phyloP scores from a whole-genome alignment of 2,113 vertebrate species.

The Ivindomyrus marchei region DNA sequence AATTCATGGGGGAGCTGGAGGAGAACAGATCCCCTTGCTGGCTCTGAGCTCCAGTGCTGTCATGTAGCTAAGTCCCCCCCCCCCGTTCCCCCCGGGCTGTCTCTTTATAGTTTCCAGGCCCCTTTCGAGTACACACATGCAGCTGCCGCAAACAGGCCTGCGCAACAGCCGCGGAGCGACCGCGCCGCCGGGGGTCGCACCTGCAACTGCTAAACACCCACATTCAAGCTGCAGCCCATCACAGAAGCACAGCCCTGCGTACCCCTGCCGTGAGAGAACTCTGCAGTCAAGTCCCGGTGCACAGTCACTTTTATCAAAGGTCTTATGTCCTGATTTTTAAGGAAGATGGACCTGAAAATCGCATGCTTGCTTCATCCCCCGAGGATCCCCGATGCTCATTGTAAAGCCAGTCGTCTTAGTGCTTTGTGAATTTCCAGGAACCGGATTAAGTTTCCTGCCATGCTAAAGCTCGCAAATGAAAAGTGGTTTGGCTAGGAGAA shows the following conservation, averaged over 20 bases:
- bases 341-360: constrained; percentile 22
- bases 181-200: not conserved
- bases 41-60: not conserved
- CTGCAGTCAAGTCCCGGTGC: not conserved
- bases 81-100: not conserved
- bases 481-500: not conserved
- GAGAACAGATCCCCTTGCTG: not conserved
- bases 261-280: not conserved
- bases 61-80: not conserved
- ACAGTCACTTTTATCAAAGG: constrained; percentile 15
- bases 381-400: constrained; percentile 8
- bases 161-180: not conserved
- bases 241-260: not conserved
- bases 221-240: not conserved
- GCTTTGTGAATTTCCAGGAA: constrained; percentile 5
- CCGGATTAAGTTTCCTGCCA: not conserved
- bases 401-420: constrained; percentile 5
- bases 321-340: constrained; percentile 16
- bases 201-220: not conserved
- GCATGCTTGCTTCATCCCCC: not conserved
- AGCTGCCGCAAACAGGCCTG: not conserved
- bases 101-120: constrained; percentile 10
- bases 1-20: not conserved
- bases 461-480: constrained; percentile 5
- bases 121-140: not conserved